Evolutionary conservation across 2,797 vertebrate genomes (phyloP).

Genomic region (Pelobates cultripes): DNA sequence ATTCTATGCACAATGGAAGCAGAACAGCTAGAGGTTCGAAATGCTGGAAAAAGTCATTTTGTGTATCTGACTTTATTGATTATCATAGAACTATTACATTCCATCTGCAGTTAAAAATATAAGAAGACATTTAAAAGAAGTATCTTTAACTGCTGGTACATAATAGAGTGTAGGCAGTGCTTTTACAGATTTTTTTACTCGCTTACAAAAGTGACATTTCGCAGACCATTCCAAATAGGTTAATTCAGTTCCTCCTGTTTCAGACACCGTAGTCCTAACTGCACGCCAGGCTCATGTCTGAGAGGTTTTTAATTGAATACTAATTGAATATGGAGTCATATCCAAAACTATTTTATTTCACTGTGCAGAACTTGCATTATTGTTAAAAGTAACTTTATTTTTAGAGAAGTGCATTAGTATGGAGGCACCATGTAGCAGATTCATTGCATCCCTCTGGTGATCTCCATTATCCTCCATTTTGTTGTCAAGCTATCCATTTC

Average conservation of each 20-base stretch:
- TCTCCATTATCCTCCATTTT: background rate
- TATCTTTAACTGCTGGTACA: constrained; percentile 3
- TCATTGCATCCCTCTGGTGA: no score
- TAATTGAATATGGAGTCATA: background rate
- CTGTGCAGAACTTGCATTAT: background rate
- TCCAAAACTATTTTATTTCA: no score
- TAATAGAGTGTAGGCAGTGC: background rate
- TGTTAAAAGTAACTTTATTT: background rate
- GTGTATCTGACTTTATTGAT: background rate
- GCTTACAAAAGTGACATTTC: background rate
- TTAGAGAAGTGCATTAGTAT: background rate
- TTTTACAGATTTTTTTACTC: background rate
- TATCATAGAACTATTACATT: background rate
- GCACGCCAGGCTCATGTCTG: background rate
- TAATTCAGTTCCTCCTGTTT: background rate
- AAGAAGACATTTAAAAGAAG: background rate
- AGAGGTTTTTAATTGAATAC: background rate
- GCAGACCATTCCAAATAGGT: background rate
- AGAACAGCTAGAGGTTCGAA: constrained; percentile 24
- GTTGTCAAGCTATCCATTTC: background rate
- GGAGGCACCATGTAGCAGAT: background rate
- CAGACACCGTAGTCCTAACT: background rate
- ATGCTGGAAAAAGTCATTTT: background rate
- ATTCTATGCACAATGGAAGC: constrained; percentile 10
- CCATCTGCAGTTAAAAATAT: background rate